Conservation (phyloP, 2,888 invertebrate genomes). For the Melangyna quadrimaculata region DNA sequence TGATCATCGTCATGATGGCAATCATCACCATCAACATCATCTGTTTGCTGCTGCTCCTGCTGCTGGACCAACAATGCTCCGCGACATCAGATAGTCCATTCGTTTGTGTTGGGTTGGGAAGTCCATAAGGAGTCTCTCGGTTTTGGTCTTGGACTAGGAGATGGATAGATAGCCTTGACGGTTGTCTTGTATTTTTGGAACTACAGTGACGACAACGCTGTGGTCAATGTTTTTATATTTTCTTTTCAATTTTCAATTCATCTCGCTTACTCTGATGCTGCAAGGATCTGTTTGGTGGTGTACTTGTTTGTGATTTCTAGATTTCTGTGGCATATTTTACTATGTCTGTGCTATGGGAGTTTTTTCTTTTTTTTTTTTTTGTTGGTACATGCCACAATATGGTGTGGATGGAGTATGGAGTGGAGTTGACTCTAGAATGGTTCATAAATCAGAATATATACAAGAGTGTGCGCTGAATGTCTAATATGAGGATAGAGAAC, state of each 20-base stretch:
- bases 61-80: conserved; percentile 33
- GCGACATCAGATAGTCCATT: conserved; percentile 50
- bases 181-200: conserved; percentile 66
- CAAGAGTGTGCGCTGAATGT: conserved; percentile 52
- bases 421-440: conserved; percentile 45
- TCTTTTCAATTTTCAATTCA: conserved; percentile 34
- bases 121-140: conserved; percentile 22
- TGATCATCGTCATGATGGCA: conserved; percentile 57
- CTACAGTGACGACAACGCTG: conserved; percentile 49
- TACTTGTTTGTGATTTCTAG: conserved; percentile 66
- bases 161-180: conserved; percentile 70
- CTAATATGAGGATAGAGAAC: conserved; percentile 48
- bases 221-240: conserved; percentile 52
- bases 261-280: not conserved
- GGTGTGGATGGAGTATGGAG: conserved; percentile 2
- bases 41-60: conserved; percentile 33
- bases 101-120: not conserved
- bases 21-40: conserved; percentile 63
- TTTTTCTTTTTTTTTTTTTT: too few relatives aligned
- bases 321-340: conserved; percentile 69
- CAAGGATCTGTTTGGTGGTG: conserved; percentile 13
- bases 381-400: conserved; percentile 41
- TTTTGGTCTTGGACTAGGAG: conserved; percentile 11
- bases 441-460: conserved; percentile 69
- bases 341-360: conserved; percentile 36